phyloP scores from a whole-genome alignment of 2,797 vertebrate genomes.

The Diglossa cyanea region DNA sequence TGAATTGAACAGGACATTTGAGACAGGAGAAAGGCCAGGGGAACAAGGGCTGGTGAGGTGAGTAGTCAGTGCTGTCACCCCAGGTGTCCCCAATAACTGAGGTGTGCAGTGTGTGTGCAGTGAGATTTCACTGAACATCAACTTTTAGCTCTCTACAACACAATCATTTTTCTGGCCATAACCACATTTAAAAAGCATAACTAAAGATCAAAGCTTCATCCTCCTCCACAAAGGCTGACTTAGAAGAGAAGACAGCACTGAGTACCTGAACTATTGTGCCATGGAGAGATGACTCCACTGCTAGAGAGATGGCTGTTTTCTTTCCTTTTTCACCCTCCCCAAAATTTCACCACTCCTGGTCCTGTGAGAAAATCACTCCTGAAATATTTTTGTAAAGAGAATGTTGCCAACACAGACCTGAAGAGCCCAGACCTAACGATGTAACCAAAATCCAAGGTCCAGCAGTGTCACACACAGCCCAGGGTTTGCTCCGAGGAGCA shows the following conservation, averaged over 20 bases:
- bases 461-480: neutral
- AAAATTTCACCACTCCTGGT: neutral
- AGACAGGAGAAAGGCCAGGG: neutral
- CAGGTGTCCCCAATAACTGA: neutral
- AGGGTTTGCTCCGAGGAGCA: neutral
- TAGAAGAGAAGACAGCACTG: constrained; percentile 36
- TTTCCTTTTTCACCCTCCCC: neutral
- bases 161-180: constrained; percentile 64
- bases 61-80: neutral
- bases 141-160: constrained; percentile 20
- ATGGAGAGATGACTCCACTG: neutral
- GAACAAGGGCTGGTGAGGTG: neutral
- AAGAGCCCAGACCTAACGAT: neutral
- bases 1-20: neutral
- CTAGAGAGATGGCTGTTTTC: neutral
- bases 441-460: neutral
- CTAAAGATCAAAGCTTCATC: constrained; percentile 71
- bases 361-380: neutral
- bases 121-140: neutral
- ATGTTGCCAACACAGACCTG: neutral
- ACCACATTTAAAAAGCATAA: constrained; percentile 72
- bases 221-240: constrained; percentile 66
- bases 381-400: neutral
- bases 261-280: constrained; percentile 3
- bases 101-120: neutral